Percentiles rank a stretch among this genome's conserved stretches.
These are phyloP conservation scores for Ophonus ardosiacus DNA, from an alignment of 2,888 invertebrate species.

Conservation along the genomic window DNA sequence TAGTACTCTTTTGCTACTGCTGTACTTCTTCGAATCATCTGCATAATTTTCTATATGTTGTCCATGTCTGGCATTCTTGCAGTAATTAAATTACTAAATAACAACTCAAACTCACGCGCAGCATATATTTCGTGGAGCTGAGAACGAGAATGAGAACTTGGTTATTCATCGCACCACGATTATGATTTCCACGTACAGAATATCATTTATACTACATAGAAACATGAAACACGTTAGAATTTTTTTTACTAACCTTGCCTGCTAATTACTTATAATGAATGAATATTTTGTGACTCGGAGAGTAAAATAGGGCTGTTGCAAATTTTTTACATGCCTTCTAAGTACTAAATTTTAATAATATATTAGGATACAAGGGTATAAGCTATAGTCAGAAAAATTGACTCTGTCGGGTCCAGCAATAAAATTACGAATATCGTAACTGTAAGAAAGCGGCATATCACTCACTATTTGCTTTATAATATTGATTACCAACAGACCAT, in stretches of 20 bases:
- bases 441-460: no score
- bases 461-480: no score
- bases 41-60: conserved; percentile 25
- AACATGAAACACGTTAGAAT: not conserved
- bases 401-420: no score
- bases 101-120: not conserved
- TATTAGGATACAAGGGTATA: no score
- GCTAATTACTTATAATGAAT: not conserved
- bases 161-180: conserved; percentile 19
- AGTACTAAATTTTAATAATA: no score
- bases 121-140: conserved; percentile 1
- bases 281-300: not conserved
- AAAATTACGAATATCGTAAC: no score
- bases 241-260: conserved; percentile 9
- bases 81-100: conserved; percentile 35
- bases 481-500: no score
- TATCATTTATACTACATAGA: conserved; percentile 22
- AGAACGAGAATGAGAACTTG: not conserved
- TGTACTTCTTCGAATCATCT: conserved; percentile 27
- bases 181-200: conserved; percentile 16
- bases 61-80: conserved; percentile 34
- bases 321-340: no score
- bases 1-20: not conserved
- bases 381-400: no score
- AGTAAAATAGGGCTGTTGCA: no score